These are phyloP conservation scores for Champsocephalus esox DNA, from an alignment of 2,797 vertebrate species.

Conservation along the genomic window DNA sequence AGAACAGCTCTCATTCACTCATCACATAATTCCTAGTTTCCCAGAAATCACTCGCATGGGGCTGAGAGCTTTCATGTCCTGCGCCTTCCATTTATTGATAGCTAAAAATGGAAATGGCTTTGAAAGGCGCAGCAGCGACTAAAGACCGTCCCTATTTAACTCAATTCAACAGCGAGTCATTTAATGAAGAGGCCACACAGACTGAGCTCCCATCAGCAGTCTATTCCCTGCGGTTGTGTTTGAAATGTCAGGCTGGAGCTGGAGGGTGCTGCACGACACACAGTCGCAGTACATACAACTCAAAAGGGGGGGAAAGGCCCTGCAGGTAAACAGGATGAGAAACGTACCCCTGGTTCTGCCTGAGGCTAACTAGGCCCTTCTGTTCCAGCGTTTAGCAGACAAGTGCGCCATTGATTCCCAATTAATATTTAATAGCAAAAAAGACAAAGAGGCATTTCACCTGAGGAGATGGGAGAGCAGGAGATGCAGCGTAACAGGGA, in stretches of 20 bases:
- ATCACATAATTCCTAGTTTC: slow-evolving; percentile 66
- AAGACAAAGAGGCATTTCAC: slow-evolving; percentile 69
- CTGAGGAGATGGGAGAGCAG: slow-evolving; percentile 45
- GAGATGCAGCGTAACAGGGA: slow-evolving; percentile 23
- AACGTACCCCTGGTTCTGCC: slow-evolving; percentile 74
- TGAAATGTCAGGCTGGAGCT: slow-evolving; percentile 75
- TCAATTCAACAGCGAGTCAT: slow-evolving; percentile 65
- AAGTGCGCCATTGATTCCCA: slow-evolving; percentile 83
- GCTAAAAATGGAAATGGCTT: slow-evolving; percentile 80
- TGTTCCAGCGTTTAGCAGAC: slow-evolving; percentile 85
- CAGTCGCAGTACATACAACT: slow-evolving; percentile 72
- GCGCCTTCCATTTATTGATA: slow-evolving; percentile 67
- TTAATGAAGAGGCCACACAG: slow-evolving; percentile 75
- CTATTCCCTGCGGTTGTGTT: slow-evolving; percentile 65
- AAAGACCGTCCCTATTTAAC: slow-evolving; percentile 72
- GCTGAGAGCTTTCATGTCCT: slow-evolving; percentile 61
- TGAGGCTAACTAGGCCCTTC: slow-evolving; percentile 77
- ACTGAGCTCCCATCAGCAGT: slow-evolving; percentile 64
- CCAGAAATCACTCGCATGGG: slow-evolving; percentile 58
- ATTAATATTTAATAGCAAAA: slow-evolving; percentile 86
- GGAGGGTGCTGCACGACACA: slow-evolving; percentile 65
- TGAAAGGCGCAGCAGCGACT: slow-evolving; percentile 64
- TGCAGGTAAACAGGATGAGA: slow-evolving; percentile 79
- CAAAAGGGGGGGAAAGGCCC: slow-evolving; percentile 42
- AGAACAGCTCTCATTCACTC: slow-evolving; percentile 66